A percentile compares a stretch with the other conserved stretches of the same genome.
phyloP scores from a whole-genome alignment of 2,113 vertebrate species.

The Cacatua alba region DNA sequence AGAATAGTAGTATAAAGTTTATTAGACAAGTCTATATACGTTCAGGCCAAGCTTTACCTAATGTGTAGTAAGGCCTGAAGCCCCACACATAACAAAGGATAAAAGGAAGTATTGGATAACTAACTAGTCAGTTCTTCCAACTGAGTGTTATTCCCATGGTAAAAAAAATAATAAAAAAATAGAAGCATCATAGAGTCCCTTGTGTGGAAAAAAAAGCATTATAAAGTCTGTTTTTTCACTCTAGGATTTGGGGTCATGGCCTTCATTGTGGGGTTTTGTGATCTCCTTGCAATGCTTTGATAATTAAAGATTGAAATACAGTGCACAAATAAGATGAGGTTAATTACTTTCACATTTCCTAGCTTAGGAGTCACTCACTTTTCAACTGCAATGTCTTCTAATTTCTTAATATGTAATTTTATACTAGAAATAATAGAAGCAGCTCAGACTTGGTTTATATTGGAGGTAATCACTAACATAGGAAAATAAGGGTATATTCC shows the following conservation, averaged over 20 bases:
- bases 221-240: background rate
- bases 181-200: accelerated
- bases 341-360: background rate
- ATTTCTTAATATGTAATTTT: background rate
- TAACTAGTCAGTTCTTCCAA: background rate
- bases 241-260: background rate
- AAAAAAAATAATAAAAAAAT: background rate
- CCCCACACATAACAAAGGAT: background rate
- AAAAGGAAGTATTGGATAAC: background rate
- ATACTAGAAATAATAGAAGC: background rate
- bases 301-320: background rate
- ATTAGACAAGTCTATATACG: background rate
- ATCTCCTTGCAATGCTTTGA: background rate
- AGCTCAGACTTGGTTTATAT: background rate
- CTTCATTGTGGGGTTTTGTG: background rate
- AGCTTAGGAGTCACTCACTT: background rate
- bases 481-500: background rate
- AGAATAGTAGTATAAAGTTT: background rate
- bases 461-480: background rate
- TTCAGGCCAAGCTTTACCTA: background rate
- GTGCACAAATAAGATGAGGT: background rate
- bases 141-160: background rate
- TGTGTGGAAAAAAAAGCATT: background rate
- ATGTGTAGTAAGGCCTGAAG: background rate
- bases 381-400: background rate